Evolutionary conservation across 2,113 vertebrate species (phyloP), one percentile per base, ranked within the genome.

Genomic region (Lamprotornis superbus): DNA sequence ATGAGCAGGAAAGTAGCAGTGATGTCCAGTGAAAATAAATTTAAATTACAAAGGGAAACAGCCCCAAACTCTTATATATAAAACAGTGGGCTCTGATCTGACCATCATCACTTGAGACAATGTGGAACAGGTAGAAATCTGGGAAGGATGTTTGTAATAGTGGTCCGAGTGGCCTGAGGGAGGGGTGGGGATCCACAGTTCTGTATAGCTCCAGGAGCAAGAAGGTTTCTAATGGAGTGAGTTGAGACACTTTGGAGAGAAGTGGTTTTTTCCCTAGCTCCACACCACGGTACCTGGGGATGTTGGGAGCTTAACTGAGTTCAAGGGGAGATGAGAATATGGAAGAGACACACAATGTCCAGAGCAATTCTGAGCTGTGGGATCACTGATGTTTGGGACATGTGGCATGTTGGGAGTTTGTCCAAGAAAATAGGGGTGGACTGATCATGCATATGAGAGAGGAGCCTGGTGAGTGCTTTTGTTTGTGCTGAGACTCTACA

Each of bases 201-300:
- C 19, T 0, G 0, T 56, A 56, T 16, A 63, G 31, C 50, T 83
- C 30, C 20, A 75, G 60, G 68, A 50, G 27, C 23, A 25, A 7
- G 49, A 55, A 68, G 15, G 22, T 52, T 71, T 63, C 69, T 70
- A 7, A 11, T 18, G 42, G 68, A 74, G 21, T 24, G 33, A 55
- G 6, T 12, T 75, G 61, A 79, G 33, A 42, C 46, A 65, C 53
- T 69, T 73, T 6, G 11, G 14, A 21, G 28, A 63, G 67, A 79
- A 49, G 49, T 14, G 56, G 0, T 7, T 42, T 74, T 74, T 87
- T 46, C 40, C 57, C 57, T n/a, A 35, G 31, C 52, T 78, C 30
- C 12, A 28, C 37, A 22, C 50, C 11, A 10, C 0, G 0, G 68
- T 47, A 19, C 15, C 2, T 52, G n/a, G 21, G 22, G 21, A 22